Base-by-base conservation (phyloP, 2,888 invertebrate species). In the Rhimphoctona megacephalus region DNA sequence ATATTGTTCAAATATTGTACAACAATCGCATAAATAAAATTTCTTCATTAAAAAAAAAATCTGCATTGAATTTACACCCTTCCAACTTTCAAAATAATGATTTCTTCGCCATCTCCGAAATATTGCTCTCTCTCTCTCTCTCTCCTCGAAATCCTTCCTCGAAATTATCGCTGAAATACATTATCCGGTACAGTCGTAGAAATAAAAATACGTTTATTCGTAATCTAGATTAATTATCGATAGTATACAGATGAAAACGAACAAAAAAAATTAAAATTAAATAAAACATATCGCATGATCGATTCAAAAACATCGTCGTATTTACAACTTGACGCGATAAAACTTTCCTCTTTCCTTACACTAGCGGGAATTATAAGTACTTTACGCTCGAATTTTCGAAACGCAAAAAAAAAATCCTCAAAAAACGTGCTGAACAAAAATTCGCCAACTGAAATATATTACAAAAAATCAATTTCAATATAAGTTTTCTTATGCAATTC, bases 201-300 rank as follows among this genome's bases (percentile, higher is more conserved):
- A 86, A 85, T 81, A 70, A 88, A 87, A 85, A 88, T 85, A 85
- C 82, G 36, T 86, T 83, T 72, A 77, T 83, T 86, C 57, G 46
- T 84, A 82, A 43, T 57, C 66, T 79, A 83, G 67, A 57, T 39
- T 73, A 86, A 81, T 61, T 70, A 72, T 57, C 70, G 72, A 64
- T 73, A 67, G 33, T 82, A 46, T 39, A 67, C 52, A 52, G 64
- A 74, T 49, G 74, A 69, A 72, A 81, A 46, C 7, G 57, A 69
- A 73, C 69, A 83, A 25, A 43, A 17, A 57, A n/a, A n/a, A n/a
- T n/a, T n/a, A n/a, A n/a, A 39, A 39, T 39, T 39, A 43, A 43
- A 43, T 14, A 72, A 70, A 54, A 54, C 66, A 30, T 52, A 80
- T 70, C 78, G 78, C 69, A 79, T 77, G 70, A 49, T 70, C 79